Conservation (phyloP, 2,113 vertebrate genomes). For the Phaethon lepturus region DNA sequence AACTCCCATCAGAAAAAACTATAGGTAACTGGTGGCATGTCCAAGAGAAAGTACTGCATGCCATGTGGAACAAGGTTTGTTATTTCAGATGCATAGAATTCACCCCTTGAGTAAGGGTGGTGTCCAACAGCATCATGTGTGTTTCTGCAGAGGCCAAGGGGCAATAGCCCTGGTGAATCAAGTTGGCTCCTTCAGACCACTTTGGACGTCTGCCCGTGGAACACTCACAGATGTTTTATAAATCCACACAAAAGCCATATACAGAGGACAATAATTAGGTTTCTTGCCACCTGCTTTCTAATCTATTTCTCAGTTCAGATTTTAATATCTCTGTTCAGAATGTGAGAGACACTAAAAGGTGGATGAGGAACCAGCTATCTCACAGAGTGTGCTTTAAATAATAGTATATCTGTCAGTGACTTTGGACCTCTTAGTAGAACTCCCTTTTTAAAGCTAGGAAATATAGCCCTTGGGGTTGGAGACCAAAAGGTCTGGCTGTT, state of each 20-base stretch:
- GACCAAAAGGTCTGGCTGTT: neutral
- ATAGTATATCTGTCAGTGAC: neutral
- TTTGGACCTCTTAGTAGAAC: neutral
- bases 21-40: accelerated
- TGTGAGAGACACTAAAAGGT: neutral
- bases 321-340: neutral
- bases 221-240: neutral
- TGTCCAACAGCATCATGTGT: neutral
- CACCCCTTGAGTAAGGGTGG: neutral
- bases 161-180: neutral
- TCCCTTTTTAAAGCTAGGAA: neutral
- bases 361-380: neutral
- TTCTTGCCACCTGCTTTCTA: slow-evolving; percentile 26
- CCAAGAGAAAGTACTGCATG: neutral
- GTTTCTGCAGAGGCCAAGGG: neutral
- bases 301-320: neutral
- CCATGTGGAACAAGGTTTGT: accelerated
- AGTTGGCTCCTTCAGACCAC: neutral
- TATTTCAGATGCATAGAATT: neutral
- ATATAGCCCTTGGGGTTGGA: neutral
- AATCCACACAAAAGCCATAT: neutral
- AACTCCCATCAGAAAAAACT: neutral
- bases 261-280: neutral
- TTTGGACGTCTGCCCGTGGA: neutral
- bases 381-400: neutral